These are phyloP conservation scores for Teinopalpus imperialis DNA, from an alignment of 2,888 invertebrate genomes.

Conservation along the genomic window DNA sequence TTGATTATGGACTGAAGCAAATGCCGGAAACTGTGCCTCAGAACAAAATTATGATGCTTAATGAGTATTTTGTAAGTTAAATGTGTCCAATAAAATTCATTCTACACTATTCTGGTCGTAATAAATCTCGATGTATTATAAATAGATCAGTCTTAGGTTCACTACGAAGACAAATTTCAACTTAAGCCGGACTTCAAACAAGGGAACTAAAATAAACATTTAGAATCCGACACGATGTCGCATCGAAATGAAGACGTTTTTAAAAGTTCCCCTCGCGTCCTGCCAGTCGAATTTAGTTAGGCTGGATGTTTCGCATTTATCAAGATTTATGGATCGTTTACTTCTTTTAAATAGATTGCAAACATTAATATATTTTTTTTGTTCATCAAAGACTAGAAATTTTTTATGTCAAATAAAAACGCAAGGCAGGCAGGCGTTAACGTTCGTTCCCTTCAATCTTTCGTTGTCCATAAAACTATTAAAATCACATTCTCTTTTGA, in stretches of 20 bases:
- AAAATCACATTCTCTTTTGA: no score
- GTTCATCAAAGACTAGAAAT: slow-evolving; percentile 18
- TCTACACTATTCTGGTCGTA: neutral
- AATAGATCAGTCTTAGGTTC: slow-evolving; percentile 15
- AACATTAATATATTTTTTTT: slow-evolving; percentile 26
- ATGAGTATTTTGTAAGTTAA: no score
- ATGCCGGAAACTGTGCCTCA: no score
- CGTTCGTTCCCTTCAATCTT: no score
- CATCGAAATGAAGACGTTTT: slow-evolving; percentile 63
- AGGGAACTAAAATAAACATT: slow-evolving; percentile 51
- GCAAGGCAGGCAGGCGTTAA: no score
- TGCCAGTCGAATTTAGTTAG: slow-evolving; percentile 40
- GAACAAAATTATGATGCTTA: no score
- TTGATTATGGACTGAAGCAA: no score
- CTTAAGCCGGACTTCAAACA: slow-evolving; percentile 27
- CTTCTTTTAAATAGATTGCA: slow-evolving; percentile 41
- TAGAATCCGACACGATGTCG: slow-evolving; percentile 45
- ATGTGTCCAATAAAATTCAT: neutral
- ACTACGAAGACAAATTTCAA: slow-evolving; percentile 40
- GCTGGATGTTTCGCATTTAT: slow-evolving; percentile 65
- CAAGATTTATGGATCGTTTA: slow-evolving; percentile 54
- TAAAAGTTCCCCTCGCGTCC: slow-evolving; percentile 50
- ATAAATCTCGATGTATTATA: slow-evolving; percentile 16
- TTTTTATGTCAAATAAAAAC: slow-evolving; percentile 14
- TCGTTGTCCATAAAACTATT: no score